A percentile compares a stretch with the other conserved stretches of the same genome.
Conservation (phyloP, 2,113 vertebrate species). For the Cervus canadensis region DNA sequence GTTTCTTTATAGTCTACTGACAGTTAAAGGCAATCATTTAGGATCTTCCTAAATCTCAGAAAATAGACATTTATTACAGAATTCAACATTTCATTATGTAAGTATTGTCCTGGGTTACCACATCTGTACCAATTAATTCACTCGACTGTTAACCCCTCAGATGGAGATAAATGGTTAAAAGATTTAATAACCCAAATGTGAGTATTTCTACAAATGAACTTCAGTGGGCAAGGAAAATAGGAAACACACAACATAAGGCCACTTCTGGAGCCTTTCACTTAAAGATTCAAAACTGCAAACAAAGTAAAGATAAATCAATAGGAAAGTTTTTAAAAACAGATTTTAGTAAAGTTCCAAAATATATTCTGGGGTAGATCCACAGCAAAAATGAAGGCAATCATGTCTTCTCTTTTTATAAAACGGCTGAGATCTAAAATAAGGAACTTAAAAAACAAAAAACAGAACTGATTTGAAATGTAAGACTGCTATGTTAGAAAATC, state of each 20-base stretch:
- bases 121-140: background rate
- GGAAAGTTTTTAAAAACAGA: background rate
- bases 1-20: background rate
- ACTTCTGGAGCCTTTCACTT: background rate
- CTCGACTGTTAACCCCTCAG: background rate
- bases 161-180: background rate
- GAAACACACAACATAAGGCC: background rate
- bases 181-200: background rate
- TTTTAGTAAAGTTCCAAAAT: background rate
- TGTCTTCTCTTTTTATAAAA: background rate
- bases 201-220: background rate
- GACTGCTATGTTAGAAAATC: background rate
- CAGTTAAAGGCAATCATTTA: background rate
- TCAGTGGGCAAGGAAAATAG: background rate
- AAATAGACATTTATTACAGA: background rate
- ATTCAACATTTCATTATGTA: background rate
- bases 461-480: background rate
- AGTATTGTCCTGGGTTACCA: background rate
- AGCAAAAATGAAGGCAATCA: background rate
- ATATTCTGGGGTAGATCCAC: background rate
- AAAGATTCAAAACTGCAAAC: background rate
- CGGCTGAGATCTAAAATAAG: background rate
- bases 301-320: background rate
- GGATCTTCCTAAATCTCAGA: background rate
- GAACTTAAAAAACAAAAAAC: background rate